Evolutionary conservation across 2,888 invertebrate genomes (phyloP).

Genomic region (Tuberolachnus salignus): DNA sequence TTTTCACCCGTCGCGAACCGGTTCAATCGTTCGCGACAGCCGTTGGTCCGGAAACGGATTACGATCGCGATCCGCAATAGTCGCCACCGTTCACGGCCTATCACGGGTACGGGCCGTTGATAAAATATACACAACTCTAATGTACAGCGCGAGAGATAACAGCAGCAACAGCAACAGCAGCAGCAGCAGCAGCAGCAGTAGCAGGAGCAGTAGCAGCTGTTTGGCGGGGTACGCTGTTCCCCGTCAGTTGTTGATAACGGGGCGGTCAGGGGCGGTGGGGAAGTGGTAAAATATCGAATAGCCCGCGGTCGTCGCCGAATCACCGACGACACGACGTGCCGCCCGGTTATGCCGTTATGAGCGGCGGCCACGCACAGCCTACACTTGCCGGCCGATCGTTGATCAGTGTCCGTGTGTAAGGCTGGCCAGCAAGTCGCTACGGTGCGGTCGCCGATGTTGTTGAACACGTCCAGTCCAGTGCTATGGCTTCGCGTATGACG

Average conservation of each 20-base stretch:
- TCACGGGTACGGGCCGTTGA: background rate
- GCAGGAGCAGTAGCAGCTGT: slow-evolving; percentile 4
- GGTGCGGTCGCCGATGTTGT: slow-evolving; percentile 52
- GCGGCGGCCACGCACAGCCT: too few relatives aligned
- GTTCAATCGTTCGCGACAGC: background rate
- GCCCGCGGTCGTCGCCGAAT: slow-evolving; percentile 17
- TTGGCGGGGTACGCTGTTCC: background rate
- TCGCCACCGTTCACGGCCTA: too few relatives aligned
- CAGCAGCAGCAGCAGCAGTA: too few relatives aligned
- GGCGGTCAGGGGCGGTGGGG: slow-evolving; percentile 43
- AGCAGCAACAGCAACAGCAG: too few relatives aligned
- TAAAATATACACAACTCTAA: too few relatives aligned
- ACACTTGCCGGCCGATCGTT: slow-evolving; percentile 49
- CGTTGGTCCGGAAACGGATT: background rate
- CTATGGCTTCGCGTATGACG: slow-evolving; percentile 56
- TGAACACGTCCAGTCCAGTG: slow-evolving; percentile 51
- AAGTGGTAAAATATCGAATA: slow-evolving; percentile 68
- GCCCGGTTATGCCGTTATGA: slow-evolving; percentile 51
- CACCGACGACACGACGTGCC: background rate
- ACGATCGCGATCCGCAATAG: background rate
- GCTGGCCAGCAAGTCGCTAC: slow-evolving; percentile 35
- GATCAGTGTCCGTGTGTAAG: slow-evolving; percentile 54
- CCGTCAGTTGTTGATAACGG: background rate
- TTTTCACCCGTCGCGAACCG: too few relatives aligned
- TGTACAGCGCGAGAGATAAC: too few relatives aligned